These are phyloP conservation scores for Triplophysa dalaica DNA, from an alignment of 2,113 vertebrate species.

Conservation along the genomic window DNA sequence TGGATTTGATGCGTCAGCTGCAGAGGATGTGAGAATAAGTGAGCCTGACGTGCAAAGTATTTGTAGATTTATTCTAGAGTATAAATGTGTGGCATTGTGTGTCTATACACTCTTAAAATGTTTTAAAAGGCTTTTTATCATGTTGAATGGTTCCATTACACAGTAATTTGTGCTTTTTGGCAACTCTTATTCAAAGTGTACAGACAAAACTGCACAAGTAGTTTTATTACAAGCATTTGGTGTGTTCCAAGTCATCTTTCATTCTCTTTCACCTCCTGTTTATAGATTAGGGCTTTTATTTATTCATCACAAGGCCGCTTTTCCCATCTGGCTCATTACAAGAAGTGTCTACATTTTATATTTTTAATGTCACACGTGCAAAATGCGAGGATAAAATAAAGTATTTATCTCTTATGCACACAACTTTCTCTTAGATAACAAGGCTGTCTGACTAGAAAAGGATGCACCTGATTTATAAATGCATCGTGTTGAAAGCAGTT, in stretches of 20 bases:
- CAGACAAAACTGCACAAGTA: background rate
- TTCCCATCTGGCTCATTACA: background rate
- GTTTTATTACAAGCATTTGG: background rate
- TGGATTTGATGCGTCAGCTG: constrained; percentile 34
- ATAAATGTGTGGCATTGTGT: background rate
- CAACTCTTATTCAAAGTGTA: no score
- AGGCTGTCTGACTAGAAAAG: constrained; percentile 34
- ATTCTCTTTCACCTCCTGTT: background rate
- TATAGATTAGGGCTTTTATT: background rate
- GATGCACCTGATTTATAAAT: constrained; percentile 46
- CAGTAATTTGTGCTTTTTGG: no score
- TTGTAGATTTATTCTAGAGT: background rate
- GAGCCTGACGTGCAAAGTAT: constrained; percentile 2
- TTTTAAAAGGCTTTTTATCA: no score
- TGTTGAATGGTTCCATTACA: no score
- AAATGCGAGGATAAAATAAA: constrained; percentile 6
- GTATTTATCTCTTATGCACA: background rate
- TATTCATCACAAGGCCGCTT: constrained; percentile 5
- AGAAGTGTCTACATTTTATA: background rate
- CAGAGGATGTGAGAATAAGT: constrained; percentile 25
- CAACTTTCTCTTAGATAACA: constrained; percentile 32
- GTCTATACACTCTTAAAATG: background rate
- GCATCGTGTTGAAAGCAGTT: constrained; percentile 48
- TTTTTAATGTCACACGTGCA: background rate
- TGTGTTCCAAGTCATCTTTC: background rate